A percentile compares a stretch with the other conserved stretches of the same genome.
Conservation (phyloP, 2,888 invertebrate genomes). For the Zygogramma bicolorata region DNA sequence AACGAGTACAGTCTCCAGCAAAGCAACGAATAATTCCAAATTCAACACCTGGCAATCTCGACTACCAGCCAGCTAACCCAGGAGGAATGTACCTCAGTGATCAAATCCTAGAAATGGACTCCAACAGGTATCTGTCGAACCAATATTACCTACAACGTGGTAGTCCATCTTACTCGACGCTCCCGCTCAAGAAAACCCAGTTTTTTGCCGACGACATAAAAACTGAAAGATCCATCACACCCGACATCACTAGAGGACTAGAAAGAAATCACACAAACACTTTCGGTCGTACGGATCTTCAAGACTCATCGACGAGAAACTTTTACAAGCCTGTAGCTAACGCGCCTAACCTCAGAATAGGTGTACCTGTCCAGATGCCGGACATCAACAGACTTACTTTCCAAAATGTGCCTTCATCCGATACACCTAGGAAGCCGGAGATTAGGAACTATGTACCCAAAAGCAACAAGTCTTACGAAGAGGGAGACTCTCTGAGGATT, state of each 20-base stretch:
- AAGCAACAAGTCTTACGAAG: constrained; percentile 25
- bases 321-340: constrained; percentile 42
- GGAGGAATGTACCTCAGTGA: constrained; percentile 54
- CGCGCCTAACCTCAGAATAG: constrained; percentile 56
- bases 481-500: constrained; percentile 70
- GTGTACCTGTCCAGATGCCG: constrained; percentile 60
- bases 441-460: constrained; percentile 11
- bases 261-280: constrained; percentile 47
- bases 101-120: constrained; percentile 46
- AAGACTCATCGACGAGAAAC: constrained; percentile 34
- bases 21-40: constrained; percentile 36
- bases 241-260: constrained; percentile 69
- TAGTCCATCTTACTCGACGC: constrained; percentile 61
- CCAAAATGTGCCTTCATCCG: constrained; percentile 49
- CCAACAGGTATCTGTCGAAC: constrained; percentile 45
- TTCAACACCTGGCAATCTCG: constrained; percentile 54
- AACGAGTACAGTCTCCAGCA: constrained; percentile 60
- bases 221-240: constrained; percentile 68
- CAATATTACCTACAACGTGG: constrained; percentile 55
- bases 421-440: constrained; percentile 48
- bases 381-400: constrained; percentile 52
- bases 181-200: constrained; percentile 67
- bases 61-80: constrained; percentile 33
- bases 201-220: constrained; percentile 62
- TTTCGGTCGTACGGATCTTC: constrained; percentile 27